Base-by-base conservation (phyloP, 2,113 vertebrate species). In the Shinisaurus crocodilurus region DNA sequence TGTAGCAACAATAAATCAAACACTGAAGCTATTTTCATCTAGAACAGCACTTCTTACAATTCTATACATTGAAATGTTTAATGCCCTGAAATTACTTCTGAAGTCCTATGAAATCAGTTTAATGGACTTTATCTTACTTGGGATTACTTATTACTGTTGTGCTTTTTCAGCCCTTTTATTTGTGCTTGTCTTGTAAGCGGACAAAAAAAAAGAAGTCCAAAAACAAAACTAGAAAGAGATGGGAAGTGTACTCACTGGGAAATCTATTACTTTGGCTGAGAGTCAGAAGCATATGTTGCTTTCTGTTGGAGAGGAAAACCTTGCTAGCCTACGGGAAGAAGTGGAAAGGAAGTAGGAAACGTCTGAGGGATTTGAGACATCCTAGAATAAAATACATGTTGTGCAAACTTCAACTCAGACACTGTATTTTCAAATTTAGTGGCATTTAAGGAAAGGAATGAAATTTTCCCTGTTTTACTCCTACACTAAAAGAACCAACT, bases 371-470 rank as follows among this genome's bases (percentile, higher is more conserved):
- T 82, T 95, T 93, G 43, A 6, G 92, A 75, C 16, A 3, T 34
- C 83, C 75, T 93, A 88, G 82, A 86, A 88, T 87, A 87, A 91
- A 40, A 18, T 27, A 69, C 88, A 74, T 77, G 88, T 63, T 82
- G 67, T 89, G 82, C 3, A 18, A 94, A 86, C 91, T 89, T 87
- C 81, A 91, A 89, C 18, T 18, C 18, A 81, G 2, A 34, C 54
- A 1, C 75, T 1, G 50, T 63, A 82, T 89, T 75, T 37, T 67
- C 57, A 91, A 87, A 90, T 65, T 1, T 77, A 84, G 34, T 79
- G 29, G 86, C 25, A 76, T 69, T 87, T 75, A n/a, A 43, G 12
- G 8, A 84, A 43, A n/a, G 18, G 82, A 70, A 54, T 87, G 77
- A 48, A 65, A 45, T 20, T 80, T 90, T 83, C 63, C 74, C 48